Evolutionary conservation across 2,797 vertebrate genomes (phyloP).

Genomic region (Oreochromis mossambicus): DNA sequence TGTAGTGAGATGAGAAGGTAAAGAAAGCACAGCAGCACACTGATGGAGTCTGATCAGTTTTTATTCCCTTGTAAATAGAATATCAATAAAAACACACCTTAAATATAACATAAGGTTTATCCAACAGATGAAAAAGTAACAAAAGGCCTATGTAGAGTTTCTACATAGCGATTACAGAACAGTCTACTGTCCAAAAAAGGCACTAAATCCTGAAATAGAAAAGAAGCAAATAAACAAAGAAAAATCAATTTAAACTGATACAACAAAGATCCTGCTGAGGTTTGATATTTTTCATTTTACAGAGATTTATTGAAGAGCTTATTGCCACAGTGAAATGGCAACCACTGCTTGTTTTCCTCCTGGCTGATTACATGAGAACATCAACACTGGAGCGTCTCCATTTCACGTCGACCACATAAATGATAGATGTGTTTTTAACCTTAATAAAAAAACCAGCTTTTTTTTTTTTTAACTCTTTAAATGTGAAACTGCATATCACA

Average conservation of each 20-base stretch:
- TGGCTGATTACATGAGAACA: conserved; percentile 9
- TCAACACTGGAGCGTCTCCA: conserved; percentile 12
- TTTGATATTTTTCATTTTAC: conserved; percentile 52
- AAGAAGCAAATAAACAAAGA: conserved; percentile 70
- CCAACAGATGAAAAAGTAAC: conserved; percentile 93
- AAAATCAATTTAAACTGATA: conserved; percentile 67
- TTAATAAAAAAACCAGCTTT: not conserved
- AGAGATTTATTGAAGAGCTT: conserved; percentile 61
- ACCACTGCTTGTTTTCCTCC: conserved; percentile 13
- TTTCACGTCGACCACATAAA: not conserved
- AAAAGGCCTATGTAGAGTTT: conserved; percentile 95
- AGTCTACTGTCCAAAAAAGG: conserved; percentile 99
- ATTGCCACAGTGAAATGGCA: conserved; percentile 45
- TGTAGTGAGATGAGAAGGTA: not conserved
- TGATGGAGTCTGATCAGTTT: conserved; percentile 75
- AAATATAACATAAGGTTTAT: conserved; percentile 86
- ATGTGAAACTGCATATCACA: conserved; percentile 30
- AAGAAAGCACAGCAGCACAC: conserved; percentile 9
- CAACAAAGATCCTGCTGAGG: conserved; percentile 65
- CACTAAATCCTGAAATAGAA: conserved; percentile 99
- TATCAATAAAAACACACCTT: conserved; percentile 99
- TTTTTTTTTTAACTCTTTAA: not conserved
- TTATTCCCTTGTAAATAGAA: conserved; percentile 98
- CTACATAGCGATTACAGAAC: conserved; percentile 99
- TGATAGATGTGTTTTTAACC: not conserved